These are phyloP conservation scores for Rhinichthys klamathensis DNA, from an alignment of 2,113 vertebrate species.

Conservation along the genomic window DNA sequence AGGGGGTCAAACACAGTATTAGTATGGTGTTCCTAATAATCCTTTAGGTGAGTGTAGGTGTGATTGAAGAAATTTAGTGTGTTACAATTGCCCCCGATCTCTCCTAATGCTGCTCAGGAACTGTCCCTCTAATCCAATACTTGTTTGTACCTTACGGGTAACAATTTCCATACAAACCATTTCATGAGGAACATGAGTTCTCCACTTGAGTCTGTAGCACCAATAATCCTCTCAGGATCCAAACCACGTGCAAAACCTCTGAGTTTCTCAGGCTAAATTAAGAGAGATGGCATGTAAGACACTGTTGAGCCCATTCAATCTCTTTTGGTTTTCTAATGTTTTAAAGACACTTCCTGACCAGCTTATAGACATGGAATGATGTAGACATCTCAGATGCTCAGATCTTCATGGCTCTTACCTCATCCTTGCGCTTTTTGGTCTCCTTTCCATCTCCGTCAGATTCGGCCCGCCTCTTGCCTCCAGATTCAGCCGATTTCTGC, in stretches of 20 bases:
- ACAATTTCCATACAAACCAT: slow-evolving; percentile 81
- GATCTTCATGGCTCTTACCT: slow-evolving; percentile 73
- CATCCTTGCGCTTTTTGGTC: slow-evolving; percentile 97
- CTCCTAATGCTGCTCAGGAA: slow-evolving; percentile 51
- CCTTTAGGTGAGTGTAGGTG: no score
- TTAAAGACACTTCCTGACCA: slow-evolving; percentile 46
- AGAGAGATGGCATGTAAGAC: slow-evolving; percentile 54
- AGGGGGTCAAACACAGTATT: no score
- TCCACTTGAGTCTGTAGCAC: slow-evolving; percentile 97
- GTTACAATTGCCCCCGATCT: slow-evolving; percentile 6
- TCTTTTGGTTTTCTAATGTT: slow-evolving; percentile 41
- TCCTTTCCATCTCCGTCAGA: slow-evolving; percentile 89
- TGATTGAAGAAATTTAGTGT: neutral
- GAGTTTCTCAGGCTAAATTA: slow-evolving; percentile 89
- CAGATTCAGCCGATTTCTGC: slow-evolving; percentile 86
- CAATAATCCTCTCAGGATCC: slow-evolving; percentile 96
- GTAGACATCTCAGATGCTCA: slow-evolving; percentile 15
- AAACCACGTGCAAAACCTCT: slow-evolving; percentile 93
- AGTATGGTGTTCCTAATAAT: no score
- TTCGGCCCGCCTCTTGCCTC: slow-evolving; percentile 87
- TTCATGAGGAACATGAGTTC: slow-evolving; percentile 99
- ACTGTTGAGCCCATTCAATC: slow-evolving; percentile 35
- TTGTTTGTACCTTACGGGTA: slow-evolving; percentile 39
- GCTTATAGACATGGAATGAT: slow-evolving; percentile 41
- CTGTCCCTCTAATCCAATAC: slow-evolving; percentile 43